Evolutionary conservation across 1,140 invertebrate species (phyloP), one percentile per base, ranked within the genome.

Genomic region (Steinernema feltiae): DNA sequence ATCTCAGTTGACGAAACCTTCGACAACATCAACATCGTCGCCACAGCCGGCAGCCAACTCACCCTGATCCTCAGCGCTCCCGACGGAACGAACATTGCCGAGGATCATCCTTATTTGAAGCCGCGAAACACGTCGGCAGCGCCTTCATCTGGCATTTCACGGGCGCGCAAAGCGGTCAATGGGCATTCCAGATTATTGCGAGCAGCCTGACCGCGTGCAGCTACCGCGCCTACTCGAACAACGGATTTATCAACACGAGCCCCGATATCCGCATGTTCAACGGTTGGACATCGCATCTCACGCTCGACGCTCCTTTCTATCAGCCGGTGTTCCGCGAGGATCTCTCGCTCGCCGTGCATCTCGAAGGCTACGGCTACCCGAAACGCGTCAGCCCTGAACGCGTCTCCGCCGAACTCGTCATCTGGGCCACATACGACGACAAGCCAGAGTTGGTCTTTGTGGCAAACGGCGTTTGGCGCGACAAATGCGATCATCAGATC

Each of bases 401-500:
- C 3, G 48, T 79, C 17, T 41, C 48, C 27, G 79, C 80, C 17
- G 74, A 76, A 15, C 69, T 81, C 30, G 41, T 71, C 29, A 78
- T 81, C 46, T 81, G 75, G 69, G 79, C 79, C 31, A 41, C 71
- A 7, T 29, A 78, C 17, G 32, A 81, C 32, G 48, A 73, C 53
- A 17, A 48, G 30, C 72, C 74, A 70, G 72, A 69, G 12, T 71
- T 78, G 35, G 71, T 80, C 31, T 80, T 77, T 21, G 76, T 75
- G 21, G 71, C 76, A 1, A 81, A 82, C 70, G 80, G 80, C 35
- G 71, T 81, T 30, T 81, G 74, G 73, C 70, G 80, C 48, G 79
- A 81, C 30, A 77, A 35, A 30, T 81, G 80, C 69, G 30, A 30
- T 17, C 80, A 74, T 71, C 48, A 81, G 27, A 76, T 81, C 71